Percentiles rank a stretch among this genome's conserved stretches.
Conservation (phyloP, 2,888 invertebrate genomes). For the Eupeodes luniger region DNA sequence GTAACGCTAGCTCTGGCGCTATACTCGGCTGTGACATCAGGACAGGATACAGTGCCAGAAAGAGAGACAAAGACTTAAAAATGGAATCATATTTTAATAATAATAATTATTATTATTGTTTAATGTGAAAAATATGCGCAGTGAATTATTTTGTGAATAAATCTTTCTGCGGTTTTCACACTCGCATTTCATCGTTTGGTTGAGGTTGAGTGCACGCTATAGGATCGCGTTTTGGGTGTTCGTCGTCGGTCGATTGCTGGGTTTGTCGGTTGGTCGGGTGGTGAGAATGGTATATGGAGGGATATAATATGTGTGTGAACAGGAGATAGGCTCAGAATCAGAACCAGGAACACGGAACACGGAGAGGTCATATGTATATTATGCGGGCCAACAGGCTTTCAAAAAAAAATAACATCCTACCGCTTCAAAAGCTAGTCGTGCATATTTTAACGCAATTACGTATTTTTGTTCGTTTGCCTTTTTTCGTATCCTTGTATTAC, state of each 20-base stretch:
- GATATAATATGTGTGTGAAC: conserved; percentile 40
- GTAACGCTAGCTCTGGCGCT: too few species aligned
- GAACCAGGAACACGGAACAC: not conserved
- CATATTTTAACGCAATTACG: conserved; percentile 76
- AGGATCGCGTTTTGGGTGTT: conserved; percentile 8
- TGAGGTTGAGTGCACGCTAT: conserved; percentile 54
- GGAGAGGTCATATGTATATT: conserved; percentile 69
- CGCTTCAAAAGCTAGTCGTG: conserved; percentile 56
- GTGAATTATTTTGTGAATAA: conserved; percentile 80
- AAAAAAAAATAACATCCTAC: conserved; percentile 32
- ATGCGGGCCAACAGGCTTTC: conserved; percentile 68
- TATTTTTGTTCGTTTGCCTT: conserved; percentile 69
- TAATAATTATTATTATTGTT: conserved; percentile 82
- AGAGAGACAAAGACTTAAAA: conserved; percentile 38
- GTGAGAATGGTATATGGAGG: conserved; percentile 44
- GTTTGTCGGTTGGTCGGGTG: not conserved
- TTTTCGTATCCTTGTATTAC: conserved; percentile 45
- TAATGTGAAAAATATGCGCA: conserved; percentile 73
- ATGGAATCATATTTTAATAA: conserved; percentile 79
- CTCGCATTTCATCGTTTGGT: conserved; percentile 77
- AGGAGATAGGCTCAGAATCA: conserved; percentile 51
- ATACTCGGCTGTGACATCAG: not conserved
- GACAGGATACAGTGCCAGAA: conserved; percentile 5
- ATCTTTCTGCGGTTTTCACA: conserved; percentile 80
- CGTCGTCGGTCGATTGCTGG: not conserved